Conservation (phyloP, 2,113 vertebrate genomes). For the Neotoma lepida region DNA sequence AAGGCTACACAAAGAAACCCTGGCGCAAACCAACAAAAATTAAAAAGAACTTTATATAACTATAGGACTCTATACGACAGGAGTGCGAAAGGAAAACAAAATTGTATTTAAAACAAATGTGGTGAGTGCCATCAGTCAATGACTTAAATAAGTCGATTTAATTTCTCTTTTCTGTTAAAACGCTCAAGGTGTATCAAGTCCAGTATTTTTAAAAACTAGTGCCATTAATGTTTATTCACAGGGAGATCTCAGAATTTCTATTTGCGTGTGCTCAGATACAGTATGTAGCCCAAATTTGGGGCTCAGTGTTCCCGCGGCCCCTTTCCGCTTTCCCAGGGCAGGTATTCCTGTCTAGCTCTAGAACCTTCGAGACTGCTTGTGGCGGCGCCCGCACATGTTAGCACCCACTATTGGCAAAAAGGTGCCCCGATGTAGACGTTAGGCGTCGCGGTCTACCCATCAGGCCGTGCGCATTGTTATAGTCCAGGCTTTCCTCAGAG, state of each 20-base stretch:
- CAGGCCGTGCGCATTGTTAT: constrained; percentile 49
- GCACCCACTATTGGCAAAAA: neutral
- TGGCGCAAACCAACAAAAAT: neutral
- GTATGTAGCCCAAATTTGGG: neutral
- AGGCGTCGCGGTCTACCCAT: constrained; percentile 51
- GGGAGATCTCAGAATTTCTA: neutral
- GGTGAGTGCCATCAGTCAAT: neutral
- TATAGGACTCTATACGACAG: neutral
- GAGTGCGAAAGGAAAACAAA: constrained; percentile 10
- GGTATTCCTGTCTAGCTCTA: rapidly evolving
- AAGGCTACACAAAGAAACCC: neutral
- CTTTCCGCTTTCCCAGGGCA: neutral
- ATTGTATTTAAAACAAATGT: neutral
- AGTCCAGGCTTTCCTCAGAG: rapidly evolving
- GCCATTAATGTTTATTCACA: neutral
- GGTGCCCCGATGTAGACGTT: constrained; percentile 64
- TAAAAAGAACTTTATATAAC: neutral
- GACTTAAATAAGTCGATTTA: neutral
- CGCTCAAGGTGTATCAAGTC: neutral
- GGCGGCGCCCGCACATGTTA: constrained; percentile 25
- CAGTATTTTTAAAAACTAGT: neutral
- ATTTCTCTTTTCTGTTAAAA: neutral
- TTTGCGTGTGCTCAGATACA: neutral
- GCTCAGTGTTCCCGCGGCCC: neutral
- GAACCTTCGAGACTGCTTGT: neutral